These are phyloP conservation scores for Drosophila miranda DNA, from an alignment of 1,140 invertebrate species.

Conservation along the genomic window DNA sequence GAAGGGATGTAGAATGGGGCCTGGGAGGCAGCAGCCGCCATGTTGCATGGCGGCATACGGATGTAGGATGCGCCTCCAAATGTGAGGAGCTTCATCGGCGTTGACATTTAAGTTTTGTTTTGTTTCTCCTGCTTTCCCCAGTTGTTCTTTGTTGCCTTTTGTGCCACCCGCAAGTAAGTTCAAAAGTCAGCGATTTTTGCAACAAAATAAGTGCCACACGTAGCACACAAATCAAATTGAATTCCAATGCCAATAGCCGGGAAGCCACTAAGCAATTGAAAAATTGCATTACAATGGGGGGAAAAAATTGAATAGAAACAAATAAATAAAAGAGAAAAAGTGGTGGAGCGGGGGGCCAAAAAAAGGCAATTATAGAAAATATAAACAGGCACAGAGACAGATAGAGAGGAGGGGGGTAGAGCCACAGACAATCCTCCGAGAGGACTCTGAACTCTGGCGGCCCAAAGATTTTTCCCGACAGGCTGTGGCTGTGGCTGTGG, in stretches of 20 bases:
- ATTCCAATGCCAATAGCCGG: slow-evolving; percentile 20
- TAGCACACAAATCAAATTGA: slow-evolving; percentile 11
- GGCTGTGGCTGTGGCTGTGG: slow-evolving; percentile 6
- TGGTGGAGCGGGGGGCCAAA: too few relatives aligned
- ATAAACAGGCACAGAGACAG: slow-evolving; percentile 63
- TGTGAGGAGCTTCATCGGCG: slow-evolving; percentile 68
- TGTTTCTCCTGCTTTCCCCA: slow-evolving; percentile 2
- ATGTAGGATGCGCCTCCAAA: slow-evolving; percentile 23
- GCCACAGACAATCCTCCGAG: slow-evolving; percentile 68
- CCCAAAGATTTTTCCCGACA: slow-evolving; percentile 21
- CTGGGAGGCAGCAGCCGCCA: too few relatives aligned
- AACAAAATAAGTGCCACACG: too few relatives aligned
- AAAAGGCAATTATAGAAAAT: slow-evolving; percentile 68
- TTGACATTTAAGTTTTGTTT: slow-evolving; percentile 72
- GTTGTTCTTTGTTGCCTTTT: slow-evolving; percentile 16
- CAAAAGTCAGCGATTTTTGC: slow-evolving; percentile 31
- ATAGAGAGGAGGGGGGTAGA: slow-evolving; percentile 47
- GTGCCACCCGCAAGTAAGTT: slow-evolving; percentile 10
- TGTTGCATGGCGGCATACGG: background rate
- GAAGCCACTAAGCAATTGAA: background rate
- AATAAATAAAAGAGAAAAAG: slow-evolving; percentile 15
- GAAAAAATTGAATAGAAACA: slow-evolving; percentile 41
- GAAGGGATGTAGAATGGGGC: too few relatives aligned
- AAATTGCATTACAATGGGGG: slow-evolving; percentile 31
- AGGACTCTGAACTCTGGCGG: slow-evolving; percentile 31